A percentile compares a stretch with the other conserved stretches of the same genome.
phyloP scores from a whole-genome alignment of 2,113 vertebrate genomes.

The Catharus fuscescens region DNA sequence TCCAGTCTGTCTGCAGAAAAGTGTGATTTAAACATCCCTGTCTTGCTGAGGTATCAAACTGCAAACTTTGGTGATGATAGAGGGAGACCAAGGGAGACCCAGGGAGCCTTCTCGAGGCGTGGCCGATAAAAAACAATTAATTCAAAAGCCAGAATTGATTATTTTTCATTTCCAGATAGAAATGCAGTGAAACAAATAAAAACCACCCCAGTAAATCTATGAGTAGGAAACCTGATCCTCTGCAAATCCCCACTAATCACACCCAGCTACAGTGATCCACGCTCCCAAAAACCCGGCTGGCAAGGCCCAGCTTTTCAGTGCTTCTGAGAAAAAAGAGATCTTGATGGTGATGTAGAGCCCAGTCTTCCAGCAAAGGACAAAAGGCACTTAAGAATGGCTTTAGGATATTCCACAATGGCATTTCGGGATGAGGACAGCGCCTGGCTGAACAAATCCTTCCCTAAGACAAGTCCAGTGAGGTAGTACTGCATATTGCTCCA shows the following conservation, averaged over 20 bases:
- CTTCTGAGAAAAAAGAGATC: neutral
- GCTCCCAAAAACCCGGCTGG: neutral
- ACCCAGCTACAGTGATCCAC: neutral
- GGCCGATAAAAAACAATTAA: neutral
- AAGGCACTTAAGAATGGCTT: slow-evolving; percentile 75
- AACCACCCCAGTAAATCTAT: neutral
- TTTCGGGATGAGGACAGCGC: neutral
- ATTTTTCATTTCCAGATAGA: slow-evolving; percentile 32
- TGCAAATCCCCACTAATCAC: neutral
- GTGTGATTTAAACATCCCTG: slow-evolving; percentile 59
- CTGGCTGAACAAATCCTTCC: slow-evolving; percentile 27
- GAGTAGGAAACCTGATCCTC: neutral
- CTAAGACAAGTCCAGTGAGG: slow-evolving; percentile 44
- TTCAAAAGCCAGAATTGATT: neutral
- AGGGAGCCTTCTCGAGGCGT: neutral
- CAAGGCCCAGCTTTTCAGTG: slow-evolving; percentile 51
- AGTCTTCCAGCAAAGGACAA: slow-evolving; percentile 35
- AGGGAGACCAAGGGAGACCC: neutral
- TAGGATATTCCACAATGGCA: slow-evolving; percentile 33
- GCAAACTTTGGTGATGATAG: slow-evolving; percentile 70
- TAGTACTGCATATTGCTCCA: slow-evolving; percentile 55
- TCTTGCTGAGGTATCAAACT: slow-evolving; percentile 73
- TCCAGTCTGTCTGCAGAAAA: slow-evolving; percentile 71
- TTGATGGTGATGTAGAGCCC: slow-evolving; percentile 38
- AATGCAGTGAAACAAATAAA: neutral